Base-by-base conservation (phyloP, 2,888 invertebrate species). In the Lypha dubia region DNA sequence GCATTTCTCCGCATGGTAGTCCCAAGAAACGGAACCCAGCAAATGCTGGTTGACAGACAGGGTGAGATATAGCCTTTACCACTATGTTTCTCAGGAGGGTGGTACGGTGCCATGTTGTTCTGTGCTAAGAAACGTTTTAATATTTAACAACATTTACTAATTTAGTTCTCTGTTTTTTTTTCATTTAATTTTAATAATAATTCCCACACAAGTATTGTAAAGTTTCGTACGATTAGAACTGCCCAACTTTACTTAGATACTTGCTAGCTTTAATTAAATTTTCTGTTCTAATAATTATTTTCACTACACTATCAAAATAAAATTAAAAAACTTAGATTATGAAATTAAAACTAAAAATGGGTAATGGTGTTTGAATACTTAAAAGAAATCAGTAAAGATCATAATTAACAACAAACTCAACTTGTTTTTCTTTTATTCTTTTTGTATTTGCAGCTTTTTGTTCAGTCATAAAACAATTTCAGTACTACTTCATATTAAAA, bases 281-380 rank as follows among this genome's bases (percentile, higher is more conserved):
- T 73, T 79, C 79, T 79, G 65, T 53, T 73, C 79, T 73, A 73
- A 71, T 79, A 79, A 79, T 49, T 58, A n/a, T 56, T 79, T 56
- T 41, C 15, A 28, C 15, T 38, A 9, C 1, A 56, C 35, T 24
- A 53, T 17, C 22, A 71, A 46, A 41, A 60, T 22, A n/a, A 7
- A 51, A 44, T 4, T 28, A 28, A 9, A 8, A 70, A 22, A 41
- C 8, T 58, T 41, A 58, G 56, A 53, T 79, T 70, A 79, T 51
- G 35, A 53, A 79, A 53, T 32, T 41, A 53, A 49, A 62, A 44
- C 7, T 53, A 8, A 65, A 79, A 79, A 46, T 73, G 65, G 58
- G 58, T 67, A 67, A 73, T 67, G 79, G 65, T 79, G 79, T 60
- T 73, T 67, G 5, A 79, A 58, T 65, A 13, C 41, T 62, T 62